phyloP scores from a whole-genome alignment of 1,140 invertebrate genomes.

The Fopius arisanus region DNA sequence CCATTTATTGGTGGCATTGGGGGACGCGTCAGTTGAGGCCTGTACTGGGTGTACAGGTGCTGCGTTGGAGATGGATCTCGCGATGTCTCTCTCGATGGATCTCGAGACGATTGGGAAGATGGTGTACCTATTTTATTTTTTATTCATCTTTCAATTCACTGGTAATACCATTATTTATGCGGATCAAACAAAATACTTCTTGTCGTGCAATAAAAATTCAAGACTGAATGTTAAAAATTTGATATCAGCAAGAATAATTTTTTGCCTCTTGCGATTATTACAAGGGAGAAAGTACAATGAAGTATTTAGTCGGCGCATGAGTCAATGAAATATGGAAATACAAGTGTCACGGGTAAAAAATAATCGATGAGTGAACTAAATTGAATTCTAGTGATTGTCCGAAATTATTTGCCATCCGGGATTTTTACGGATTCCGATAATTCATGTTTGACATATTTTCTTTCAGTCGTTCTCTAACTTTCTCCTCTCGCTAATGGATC shows the following conservation, averaged over 20 bases:
- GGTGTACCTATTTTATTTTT: slow-evolving; percentile 45
- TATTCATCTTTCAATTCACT: no score
- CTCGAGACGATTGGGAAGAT: slow-evolving; percentile 57
- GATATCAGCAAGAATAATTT: no score
- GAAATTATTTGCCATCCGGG: no score
- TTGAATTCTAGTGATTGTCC: no score
- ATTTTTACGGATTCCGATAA: no score
- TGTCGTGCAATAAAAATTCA: not conserved
- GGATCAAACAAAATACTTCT: no score
- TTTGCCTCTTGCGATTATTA: not conserved
- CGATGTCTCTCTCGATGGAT: slow-evolving; percentile 56
- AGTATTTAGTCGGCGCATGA: no score
- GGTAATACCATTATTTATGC: no score
- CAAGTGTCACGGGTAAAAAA: no score
- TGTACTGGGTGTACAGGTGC: slow-evolving; percentile 52
- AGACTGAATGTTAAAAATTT: no score
- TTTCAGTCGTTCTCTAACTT: not conserved
- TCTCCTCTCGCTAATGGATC: not conserved
- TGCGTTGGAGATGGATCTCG: slow-evolving; percentile 58
- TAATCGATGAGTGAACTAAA: no score
- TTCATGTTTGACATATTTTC: no score
- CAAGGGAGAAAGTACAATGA: not conserved
- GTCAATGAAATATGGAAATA: slow-evolving; percentile 9
- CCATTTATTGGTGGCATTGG: slow-evolving; percentile 51
- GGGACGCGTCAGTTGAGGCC: slow-evolving; percentile 44